Percentiles rank a stretch among this genome's conserved stretches.
Evolutionary conservation across 2,888 invertebrate species (phyloP).

Genomic region (Agriopis marginaria): DNA sequence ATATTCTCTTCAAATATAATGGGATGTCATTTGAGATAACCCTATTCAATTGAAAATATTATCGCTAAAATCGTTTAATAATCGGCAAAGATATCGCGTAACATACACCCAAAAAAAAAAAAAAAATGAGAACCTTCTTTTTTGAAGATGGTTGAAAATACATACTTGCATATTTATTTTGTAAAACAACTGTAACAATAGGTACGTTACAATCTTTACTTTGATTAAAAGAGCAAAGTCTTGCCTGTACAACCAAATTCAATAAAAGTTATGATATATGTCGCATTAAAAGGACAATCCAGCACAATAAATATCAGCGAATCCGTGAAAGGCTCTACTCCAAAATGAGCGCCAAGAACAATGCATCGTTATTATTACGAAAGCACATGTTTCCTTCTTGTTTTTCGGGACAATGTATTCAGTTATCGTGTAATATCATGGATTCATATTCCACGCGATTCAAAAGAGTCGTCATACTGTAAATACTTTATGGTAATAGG

Average conservation of each 20-base stretch:
- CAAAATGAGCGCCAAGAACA: slow-evolving; percentile 59
- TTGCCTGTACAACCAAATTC: not conserved
- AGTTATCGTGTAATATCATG: slow-evolving; percentile 71
- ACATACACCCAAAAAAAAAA: too few species aligned
- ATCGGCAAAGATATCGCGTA: too few species aligned
- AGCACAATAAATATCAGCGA: slow-evolving; percentile 15
- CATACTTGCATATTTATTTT: too few species aligned
- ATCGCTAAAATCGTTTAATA: too few species aligned
- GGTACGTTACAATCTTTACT: too few species aligned
- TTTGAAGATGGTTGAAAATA: too few species aligned
- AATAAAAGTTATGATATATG: too few species aligned
- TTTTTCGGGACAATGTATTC: slow-evolving; percentile 68
- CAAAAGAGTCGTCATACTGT: slow-evolving; percentile 80
- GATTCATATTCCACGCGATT: slow-evolving; percentile 79
- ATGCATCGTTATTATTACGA: slow-evolving; percentile 63
- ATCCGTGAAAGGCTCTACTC: slow-evolving; percentile 34
- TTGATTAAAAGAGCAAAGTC: not conserved
- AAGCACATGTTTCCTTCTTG: slow-evolving; percentile 61
- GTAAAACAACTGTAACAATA: not conserved
- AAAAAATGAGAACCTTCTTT: too few species aligned
- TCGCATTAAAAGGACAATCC: slow-evolving; percentile 8
- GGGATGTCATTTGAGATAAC: too few species aligned
- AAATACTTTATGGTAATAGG: slow-evolving; percentile 78
- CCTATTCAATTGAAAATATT: too few species aligned
- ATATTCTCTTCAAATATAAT: too few species aligned